A percentile compares a stretch with the other conserved stretches of the same genome.
Evolutionary conservation across 2,797 vertebrate genomes (phyloP).

Genomic region (Cynopterus sphinx): DNA sequence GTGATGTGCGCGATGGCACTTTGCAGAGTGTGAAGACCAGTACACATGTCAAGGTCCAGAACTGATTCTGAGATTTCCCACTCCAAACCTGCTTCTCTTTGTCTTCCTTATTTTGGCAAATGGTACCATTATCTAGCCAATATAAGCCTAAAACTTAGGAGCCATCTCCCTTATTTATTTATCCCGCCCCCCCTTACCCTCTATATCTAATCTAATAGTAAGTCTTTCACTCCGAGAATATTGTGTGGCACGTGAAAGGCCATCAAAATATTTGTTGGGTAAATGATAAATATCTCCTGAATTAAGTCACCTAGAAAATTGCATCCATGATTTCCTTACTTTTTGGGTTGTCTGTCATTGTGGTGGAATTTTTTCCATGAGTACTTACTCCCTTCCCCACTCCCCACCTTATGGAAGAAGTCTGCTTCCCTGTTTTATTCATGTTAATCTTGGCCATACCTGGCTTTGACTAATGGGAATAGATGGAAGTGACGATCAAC

Average conservation of each 20-base stretch:
- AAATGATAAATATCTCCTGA: not conserved
- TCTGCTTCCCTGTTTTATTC: not conserved
- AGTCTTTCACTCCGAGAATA: not conserved
- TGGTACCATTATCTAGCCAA: not conserved
- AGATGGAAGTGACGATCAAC: not conserved
- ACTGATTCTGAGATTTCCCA: not conserved
- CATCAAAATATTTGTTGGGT: not conserved
- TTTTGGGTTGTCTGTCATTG: not conserved
- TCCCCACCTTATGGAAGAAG: not conserved
- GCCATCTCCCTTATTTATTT: not conserved
- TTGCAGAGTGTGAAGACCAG: not conserved
- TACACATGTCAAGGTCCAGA: not conserved
- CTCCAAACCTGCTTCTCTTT: not conserved
- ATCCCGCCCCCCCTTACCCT: not conserved
- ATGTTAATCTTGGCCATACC: not conserved
- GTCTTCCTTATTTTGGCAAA: not conserved
- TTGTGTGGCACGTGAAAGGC: not conserved
- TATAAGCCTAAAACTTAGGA: not conserved
- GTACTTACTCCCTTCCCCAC: not conserved
- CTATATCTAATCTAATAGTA: not conserved
- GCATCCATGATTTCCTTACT: not conserved
- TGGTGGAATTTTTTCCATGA: not conserved
- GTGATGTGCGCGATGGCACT: not conserved
- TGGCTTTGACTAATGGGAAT: not conserved
- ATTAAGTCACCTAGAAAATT: not conserved